Conservation (phyloP, 1,140 invertebrate species). For the Lethocerus indicus region DNA sequence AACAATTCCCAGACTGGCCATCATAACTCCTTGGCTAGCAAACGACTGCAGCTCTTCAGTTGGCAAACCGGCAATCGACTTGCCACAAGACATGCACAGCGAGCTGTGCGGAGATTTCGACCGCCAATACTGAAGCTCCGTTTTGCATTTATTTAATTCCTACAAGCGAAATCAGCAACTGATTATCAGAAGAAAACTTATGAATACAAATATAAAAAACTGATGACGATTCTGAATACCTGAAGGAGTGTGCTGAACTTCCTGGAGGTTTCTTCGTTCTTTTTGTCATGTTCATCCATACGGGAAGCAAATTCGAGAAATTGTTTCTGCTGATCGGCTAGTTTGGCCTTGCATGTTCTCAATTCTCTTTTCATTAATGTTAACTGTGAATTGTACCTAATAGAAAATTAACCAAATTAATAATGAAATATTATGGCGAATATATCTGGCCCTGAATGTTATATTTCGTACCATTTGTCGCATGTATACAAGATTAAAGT, state of each 20-base stretch:
- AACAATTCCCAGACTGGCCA: not conserved
- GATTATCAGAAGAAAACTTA: not conserved
- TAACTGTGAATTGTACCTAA: constrained; percentile 56
- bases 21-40: constrained; percentile 5
- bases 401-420: no score
- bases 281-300: constrained; percentile 74
- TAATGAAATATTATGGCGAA: no score
- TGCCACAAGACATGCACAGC: constrained; percentile 30
- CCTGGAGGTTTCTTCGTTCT: constrained; percentile 69
- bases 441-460: no score
- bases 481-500: no score
- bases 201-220: not conserved
- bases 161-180: constrained; percentile 21
- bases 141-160: constrained; percentile 80
- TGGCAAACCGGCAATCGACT: constrained; percentile 2
- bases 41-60: constrained; percentile 10
- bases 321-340: constrained; percentile 65
- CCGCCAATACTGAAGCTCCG: constrained; percentile 74
- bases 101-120: constrained; percentile 62
- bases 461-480: no score
- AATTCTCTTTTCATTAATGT: constrained; percentile 55
- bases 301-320: constrained; percentile 64
- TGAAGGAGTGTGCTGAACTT: constrained; percentile 77
- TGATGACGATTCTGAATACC: constrained; percentile 26
- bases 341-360: constrained; percentile 57